Conservation (phyloP, 1,140 invertebrate genomes). For the Zaprionus lachaisei region DNA sequence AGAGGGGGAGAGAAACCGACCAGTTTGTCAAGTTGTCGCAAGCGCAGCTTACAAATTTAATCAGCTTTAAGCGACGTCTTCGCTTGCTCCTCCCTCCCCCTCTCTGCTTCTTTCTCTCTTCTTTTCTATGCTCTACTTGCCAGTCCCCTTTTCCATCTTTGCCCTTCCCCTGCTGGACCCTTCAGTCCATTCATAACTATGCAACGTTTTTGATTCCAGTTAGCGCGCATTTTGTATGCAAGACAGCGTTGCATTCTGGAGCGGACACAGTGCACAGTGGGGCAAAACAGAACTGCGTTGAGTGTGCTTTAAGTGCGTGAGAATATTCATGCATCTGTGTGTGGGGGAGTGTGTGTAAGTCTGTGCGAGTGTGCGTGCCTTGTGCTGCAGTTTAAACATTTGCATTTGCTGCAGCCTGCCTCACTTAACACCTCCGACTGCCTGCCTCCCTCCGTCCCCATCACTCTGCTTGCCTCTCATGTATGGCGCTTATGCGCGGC, state of each 20-base stretch:
- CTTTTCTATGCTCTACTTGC: slow-evolving; percentile 62
- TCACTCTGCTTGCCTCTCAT: slow-evolving; percentile 44
- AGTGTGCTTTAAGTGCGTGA: slow-evolving; percentile 17
- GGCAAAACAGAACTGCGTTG: slow-evolving; percentile 39
- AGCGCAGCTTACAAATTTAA: slow-evolving; percentile 75
- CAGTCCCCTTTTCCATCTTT: slow-evolving; percentile 2
- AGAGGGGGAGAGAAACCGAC: slow-evolving; percentile 28
- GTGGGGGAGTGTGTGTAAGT: background rate
- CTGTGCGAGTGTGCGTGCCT: slow-evolving; percentile 20
- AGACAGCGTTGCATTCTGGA: slow-evolving; percentile 67
- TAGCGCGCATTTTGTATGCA: slow-evolving; percentile 76
- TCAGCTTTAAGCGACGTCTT: slow-evolving; percentile 65
- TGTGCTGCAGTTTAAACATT: slow-evolving; percentile 52
- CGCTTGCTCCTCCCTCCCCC: background rate
- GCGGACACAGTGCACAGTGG: slow-evolving; percentile 56
- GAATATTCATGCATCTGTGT: slow-evolving; percentile 3
- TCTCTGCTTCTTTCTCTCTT: background rate
- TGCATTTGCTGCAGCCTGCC: slow-evolving; percentile 36
- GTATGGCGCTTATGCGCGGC: slow-evolving; percentile 58
- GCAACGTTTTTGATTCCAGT: slow-evolving; percentile 71
- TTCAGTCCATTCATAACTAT: slow-evolving; percentile 67
- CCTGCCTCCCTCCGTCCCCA: slow-evolving; percentile 32
- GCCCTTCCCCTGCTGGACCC: slow-evolving; percentile 1
- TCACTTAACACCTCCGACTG: slow-evolving; percentile 48
- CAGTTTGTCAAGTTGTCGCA: slow-evolving; percentile 75